A percentile compares a stretch with the other conserved stretches of the same genome.
phyloP scores from a whole-genome alignment of 2,113 vertebrate species.

The Spilogale gracilis region DNA sequence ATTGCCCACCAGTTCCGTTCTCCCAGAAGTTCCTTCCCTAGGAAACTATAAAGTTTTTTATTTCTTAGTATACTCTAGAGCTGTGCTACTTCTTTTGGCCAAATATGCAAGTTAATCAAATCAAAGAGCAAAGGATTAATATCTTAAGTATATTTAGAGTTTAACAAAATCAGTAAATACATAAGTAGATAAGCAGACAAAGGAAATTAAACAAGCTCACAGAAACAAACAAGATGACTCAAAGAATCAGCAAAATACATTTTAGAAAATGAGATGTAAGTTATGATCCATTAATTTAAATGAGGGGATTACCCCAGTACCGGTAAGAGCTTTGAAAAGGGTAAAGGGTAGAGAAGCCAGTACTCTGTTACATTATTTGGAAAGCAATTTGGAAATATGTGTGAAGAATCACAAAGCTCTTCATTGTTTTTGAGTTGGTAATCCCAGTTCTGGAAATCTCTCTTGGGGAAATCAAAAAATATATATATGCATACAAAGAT shows the following conservation, averaged over 20 bases:
- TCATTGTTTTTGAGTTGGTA: not conserved
- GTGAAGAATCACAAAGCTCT: not conserved
- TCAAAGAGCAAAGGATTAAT: not conserved
- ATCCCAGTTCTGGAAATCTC: not conserved
- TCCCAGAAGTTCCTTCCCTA: not conserved
- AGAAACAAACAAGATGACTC: not conserved
- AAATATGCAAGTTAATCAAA: not conserved
- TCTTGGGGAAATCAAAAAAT: not conserved
- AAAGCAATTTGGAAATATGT: constrained; percentile 22
- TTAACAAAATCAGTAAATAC: constrained; percentile 26
- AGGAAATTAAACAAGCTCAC: not conserved
- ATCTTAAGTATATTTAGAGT: not conserved
- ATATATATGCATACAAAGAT: not conserved
- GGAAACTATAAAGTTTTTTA: not conserved
- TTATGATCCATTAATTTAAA: not conserved
- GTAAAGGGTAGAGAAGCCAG: not conserved
- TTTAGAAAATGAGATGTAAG: not conserved
- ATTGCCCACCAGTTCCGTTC: not conserved
- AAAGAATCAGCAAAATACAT: not conserved
- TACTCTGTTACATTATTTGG: constrained; percentile 1
- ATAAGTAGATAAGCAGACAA: not conserved
- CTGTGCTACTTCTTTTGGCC: not conserved
- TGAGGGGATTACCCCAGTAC: not conserved
- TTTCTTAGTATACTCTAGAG: not conserved
- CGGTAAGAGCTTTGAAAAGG: not conserved